Percentiles rank a stretch among this genome's conserved stretches.
Conservation (phyloP, 2,888 invertebrate species). For the Timema cristinae region DNA sequence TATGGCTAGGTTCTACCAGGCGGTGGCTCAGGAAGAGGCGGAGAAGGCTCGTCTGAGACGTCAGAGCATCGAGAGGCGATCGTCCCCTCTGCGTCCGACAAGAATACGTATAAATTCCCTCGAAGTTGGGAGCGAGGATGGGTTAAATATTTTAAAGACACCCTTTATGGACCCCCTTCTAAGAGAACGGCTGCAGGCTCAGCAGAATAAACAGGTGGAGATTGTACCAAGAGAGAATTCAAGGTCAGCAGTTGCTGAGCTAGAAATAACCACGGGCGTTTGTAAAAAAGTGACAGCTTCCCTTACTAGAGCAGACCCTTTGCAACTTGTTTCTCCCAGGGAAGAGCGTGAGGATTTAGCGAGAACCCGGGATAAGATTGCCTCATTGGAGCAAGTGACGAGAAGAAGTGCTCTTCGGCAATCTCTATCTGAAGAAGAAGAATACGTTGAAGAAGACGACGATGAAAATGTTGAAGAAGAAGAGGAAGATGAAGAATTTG, state of each 20-base stretch:
- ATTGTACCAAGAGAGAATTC: too few relatives aligned
- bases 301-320: neutral
- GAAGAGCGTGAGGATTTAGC: conserved; percentile 43
- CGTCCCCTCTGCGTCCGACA: neutral
- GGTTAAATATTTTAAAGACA: too few relatives aligned
- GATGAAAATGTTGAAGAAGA: conserved; percentile 37
- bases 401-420: neutral
- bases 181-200: too few relatives aligned
- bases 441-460: conserved; percentile 30
- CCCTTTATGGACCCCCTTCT: too few relatives aligned
- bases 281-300: too few relatives aligned
- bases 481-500: conserved; percentile 32
- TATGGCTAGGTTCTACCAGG: conserved; percentile 77
- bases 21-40: conserved; percentile 69
- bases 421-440: conserved; percentile 30
- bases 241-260: too few relatives aligned
- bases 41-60: conserved; percentile 43
- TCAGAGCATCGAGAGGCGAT: conserved; percentile 30
- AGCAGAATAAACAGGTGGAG: too few relatives aligned
- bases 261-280: too few relatives aligned
- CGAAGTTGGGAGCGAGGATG: conserved; percentile 21
- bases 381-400: too few relatives aligned
- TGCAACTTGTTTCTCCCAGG: conserved; percentile 37
- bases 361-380: conserved; percentile 38
- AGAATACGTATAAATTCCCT: conserved; percentile 4